These are phyloP conservation scores for Oscheius myriophilus DNA, from an alignment of 2,888 invertebrate genomes.

Conservation along the genomic window DNA sequence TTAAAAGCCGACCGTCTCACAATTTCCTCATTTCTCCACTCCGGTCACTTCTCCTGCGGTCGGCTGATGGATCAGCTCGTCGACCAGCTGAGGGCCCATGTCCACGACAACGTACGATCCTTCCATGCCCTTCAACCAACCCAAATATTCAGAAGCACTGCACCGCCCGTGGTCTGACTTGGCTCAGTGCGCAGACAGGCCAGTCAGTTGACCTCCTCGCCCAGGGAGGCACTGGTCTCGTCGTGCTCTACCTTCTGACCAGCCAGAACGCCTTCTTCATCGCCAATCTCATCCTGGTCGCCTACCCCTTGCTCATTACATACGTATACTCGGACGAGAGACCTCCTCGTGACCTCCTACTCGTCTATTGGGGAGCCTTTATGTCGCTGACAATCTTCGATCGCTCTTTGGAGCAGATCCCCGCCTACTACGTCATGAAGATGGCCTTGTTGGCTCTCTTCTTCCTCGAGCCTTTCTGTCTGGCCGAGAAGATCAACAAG, in stretches of 20 bases:
- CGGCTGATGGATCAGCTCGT: not conserved
- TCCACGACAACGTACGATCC: not conserved
- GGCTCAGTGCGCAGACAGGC: slow-evolving; percentile 8
- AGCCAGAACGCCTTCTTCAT: slow-evolving; percentile 30
- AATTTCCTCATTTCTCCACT: slow-evolving; percentile 15
- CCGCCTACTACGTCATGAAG: slow-evolving; percentile 44
- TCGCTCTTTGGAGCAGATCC: slow-evolving; percentile 35
- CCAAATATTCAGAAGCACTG: not conserved
- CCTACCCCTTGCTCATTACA: slow-evolving; percentile 36
- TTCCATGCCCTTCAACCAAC: not conserved
- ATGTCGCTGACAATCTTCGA: slow-evolving; percentile 39
- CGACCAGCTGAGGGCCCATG: slow-evolving; percentile 26
- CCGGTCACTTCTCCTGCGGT: slow-evolving; percentile 24
- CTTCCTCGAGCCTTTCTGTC: slow-evolving; percentile 34
- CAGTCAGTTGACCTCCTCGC: slow-evolving; percentile 3
- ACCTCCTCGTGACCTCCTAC: slow-evolving; percentile 34
- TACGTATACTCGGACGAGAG: slow-evolving; percentile 42
- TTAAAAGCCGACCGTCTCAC: too few relatives aligned
- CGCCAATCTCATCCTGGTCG: slow-evolving; percentile 37
- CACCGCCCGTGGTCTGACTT: slow-evolving; percentile 5
- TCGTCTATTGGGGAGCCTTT: slow-evolving; percentile 38
- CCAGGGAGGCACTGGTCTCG: not conserved
- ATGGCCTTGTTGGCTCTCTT: slow-evolving; percentile 34
- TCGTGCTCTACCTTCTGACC: slow-evolving; percentile 8
- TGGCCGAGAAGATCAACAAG: slow-evolving; percentile 16